phyloP scores from a whole-genome alignment of 2,797 vertebrate species.

The Bovichtus variegatus region DNA sequence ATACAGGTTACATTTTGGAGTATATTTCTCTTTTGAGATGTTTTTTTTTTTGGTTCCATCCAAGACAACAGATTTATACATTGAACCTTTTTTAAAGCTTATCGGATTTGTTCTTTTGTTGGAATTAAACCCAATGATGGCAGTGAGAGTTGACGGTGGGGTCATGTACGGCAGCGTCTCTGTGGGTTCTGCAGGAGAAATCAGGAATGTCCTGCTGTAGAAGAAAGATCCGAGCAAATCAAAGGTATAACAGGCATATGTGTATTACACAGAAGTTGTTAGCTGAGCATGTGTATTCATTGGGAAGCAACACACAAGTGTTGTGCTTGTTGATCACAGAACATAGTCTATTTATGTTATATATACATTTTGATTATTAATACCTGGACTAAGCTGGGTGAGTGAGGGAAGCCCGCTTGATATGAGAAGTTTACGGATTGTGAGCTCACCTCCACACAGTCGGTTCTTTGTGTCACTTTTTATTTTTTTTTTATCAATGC shows the following conservation, averaged over 20 bases:
- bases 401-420: conserved; percentile 4
- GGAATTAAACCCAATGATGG: neutral
- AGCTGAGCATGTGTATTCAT: neutral
- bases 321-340: neutral
- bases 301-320: neutral
- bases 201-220: neutral
- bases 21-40: neutral
- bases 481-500: conserved; percentile 52
- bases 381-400: neutral
- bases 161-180: neutral
- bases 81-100: neutral
- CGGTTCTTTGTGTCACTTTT: conserved; percentile 58
- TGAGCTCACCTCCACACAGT: conserved; percentile 47
- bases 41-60: neutral
- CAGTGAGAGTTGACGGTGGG: neutral
- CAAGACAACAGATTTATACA: neutral
- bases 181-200: conserved; percentile 39
- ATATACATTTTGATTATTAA: neutral
- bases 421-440: conserved; percentile 37
- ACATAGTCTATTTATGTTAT: neutral
- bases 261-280: neutral
- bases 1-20: too few relatives aligned
- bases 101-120: neutral
- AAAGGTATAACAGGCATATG: neutral
- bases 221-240: neutral